Evolutionary conservation across 2,113 vertebrate genomes (phyloP).

Genomic region (Laticauda colubrina): DNA sequence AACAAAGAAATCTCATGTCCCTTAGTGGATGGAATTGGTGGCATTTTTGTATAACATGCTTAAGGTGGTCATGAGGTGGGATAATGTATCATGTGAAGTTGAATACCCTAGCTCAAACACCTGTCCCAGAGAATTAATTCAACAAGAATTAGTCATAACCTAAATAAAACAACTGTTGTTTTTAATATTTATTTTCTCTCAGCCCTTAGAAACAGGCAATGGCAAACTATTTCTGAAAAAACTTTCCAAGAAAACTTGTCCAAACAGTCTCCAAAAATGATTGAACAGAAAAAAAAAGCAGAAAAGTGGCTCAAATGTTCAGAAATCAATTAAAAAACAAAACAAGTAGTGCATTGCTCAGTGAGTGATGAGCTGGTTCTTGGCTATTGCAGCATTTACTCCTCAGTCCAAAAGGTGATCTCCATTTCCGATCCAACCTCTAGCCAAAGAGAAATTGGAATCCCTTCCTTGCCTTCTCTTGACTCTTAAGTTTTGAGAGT

Average conservation of each 20-base stretch:
- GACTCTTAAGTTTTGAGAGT: neutral
- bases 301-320: neutral
- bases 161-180: neutral
- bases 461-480: neutral
- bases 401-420: neutral
- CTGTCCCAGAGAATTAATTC: neutral
- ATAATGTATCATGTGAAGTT: neutral
- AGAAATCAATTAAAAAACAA: neutral
- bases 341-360: neutral
- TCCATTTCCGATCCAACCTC: neutral
- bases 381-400: neutral
- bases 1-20: neutral
- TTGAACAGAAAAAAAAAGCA: neutral
- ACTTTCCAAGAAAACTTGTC: neutral
- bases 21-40: neutral
- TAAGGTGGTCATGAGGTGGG: neutral
- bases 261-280: neutral
- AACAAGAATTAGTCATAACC: neutral
- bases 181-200: neutral
- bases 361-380: neutral
- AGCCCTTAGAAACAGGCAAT: neutral
- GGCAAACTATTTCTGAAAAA: neutral
- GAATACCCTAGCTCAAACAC: neutral
- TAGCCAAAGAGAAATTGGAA: neutral
- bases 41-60: neutral